phyloP scores from a whole-genome alignment of 2,888 invertebrate genomes.

The Phortica okadai region DNA sequence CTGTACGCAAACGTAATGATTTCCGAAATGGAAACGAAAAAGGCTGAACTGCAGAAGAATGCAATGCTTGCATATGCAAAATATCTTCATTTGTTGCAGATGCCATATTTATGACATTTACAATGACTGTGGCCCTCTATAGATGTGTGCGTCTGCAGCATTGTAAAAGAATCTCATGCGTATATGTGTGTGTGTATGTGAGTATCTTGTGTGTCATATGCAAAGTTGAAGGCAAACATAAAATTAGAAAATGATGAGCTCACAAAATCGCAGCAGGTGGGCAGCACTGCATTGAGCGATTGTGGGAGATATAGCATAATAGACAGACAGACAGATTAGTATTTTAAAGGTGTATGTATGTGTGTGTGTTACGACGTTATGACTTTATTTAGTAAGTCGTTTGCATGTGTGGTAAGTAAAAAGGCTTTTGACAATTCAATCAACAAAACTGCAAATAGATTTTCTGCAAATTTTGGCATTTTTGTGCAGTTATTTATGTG shows the following conservation, averaged over 20 bases:
- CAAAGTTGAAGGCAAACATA: neutral
- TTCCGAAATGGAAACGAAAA: neutral
- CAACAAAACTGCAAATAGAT: neutral
- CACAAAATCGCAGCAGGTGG: neutral
- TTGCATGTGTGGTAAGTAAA: neutral
- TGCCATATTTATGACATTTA: slow-evolving; percentile 13
- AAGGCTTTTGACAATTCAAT: neutral
- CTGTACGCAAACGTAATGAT: neutral
- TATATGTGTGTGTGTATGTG: neutral
- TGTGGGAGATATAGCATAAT: neutral
- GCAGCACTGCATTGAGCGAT: neutral
- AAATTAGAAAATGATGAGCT: slow-evolving; percentile 22
- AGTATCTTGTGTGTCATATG: neutral
- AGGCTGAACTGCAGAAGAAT: neutral
- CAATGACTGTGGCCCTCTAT: neutral
- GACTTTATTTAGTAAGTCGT: neutral
- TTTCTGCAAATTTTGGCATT: neutral
- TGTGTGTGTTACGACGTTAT: neutral
- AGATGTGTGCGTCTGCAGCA: neutral
- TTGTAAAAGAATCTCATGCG: too few relatives aligned
- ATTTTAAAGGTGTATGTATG: neutral
- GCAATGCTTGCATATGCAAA: neutral
- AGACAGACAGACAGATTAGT: neutral
- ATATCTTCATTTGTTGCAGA: neutral
- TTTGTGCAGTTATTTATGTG: neutral